Base-by-base conservation (phyloP, 2,113 vertebrate species). In the Kryptolebias marmoratus region DNA sequence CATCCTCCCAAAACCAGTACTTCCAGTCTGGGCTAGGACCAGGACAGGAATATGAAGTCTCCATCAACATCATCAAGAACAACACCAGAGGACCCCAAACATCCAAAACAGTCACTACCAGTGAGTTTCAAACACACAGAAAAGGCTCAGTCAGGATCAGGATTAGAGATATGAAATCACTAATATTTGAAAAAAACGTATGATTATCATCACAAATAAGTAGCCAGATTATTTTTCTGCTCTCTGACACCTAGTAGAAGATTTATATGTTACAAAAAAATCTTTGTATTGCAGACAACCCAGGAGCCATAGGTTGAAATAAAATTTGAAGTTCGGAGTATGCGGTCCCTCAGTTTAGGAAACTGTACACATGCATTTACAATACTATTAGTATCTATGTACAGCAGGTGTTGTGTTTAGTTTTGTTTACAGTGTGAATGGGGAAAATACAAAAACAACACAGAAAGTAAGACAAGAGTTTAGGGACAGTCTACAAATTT, bases 41-140 rank as follows among this genome's bases (percentile, higher is more conserved):
- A 0, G 97, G 97, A 18, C 96, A 98, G 14, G 95, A 96, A 39
- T 99, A 99, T 39, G 95, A 98, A 30, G 97, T 99, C 49, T 96
- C 96, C 16, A 76, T 99, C 64, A 94, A 94, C 31, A 81, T 95
- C 0, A 80, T 98, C 81, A 98, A 97, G 82, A 98, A 98, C 88
- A 94, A 96, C 22, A 96, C 94, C 50, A 94, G 89, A 66, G 97
- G 97, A 71, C 96, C 96, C 2, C 91, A 93, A 13, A 75, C 94
- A 0, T 95, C 90, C 54, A 93, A 65, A 68, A 93, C 90, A 56
- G 91, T 97, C 71, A 96, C 94, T 0, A 99, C 97, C 80, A 96
- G 97, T 99, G 93, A 96, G 91, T 91, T 60, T 64, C 3, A 10
- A 68, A 32, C 58, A 45, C 16, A n/a, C 11, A 42, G 12, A 42